These are phyloP conservation scores for Sebastes variabilis DNA, from an alignment of 2,797 vertebrate genomes.

Conservation along the genomic window DNA sequence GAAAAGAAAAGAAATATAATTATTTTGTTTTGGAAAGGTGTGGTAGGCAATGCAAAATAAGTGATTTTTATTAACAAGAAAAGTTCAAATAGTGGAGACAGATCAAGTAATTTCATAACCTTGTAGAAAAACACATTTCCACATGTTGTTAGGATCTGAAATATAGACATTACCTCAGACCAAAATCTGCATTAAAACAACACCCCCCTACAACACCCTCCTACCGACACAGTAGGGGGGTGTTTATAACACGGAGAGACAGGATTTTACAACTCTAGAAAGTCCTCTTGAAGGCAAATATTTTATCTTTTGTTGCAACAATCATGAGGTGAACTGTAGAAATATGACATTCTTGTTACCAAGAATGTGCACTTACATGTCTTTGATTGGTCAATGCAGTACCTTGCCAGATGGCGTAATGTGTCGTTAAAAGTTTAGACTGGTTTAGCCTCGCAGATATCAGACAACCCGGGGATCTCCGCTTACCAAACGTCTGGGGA, in stretches of 20 bases:
- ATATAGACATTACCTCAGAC: background rate
- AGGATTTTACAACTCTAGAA: background rate
- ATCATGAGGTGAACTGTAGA: background rate
- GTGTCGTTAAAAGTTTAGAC: too few species aligned
- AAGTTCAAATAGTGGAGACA: background rate
- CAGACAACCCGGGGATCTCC: too few species aligned
- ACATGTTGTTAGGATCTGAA: background rate
- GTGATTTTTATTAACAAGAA: background rate
- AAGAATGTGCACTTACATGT: background rate
- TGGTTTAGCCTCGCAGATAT: too few species aligned
- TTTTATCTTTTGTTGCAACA: background rate
- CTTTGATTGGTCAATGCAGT: too few species aligned
- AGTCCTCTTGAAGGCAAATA: too few species aligned
- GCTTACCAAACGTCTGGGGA: too few species aligned
- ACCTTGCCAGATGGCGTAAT: too few species aligned
- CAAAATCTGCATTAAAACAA: background rate
- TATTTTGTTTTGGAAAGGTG: background rate
- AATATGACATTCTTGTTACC: background rate
- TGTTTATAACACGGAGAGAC: background rate
- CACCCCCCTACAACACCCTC: too few species aligned
- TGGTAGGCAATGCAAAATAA: background rate
- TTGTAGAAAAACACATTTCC: background rate
- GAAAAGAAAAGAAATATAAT: background rate
- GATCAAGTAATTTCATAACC: background rate
- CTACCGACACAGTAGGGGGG: too few species aligned